These are phyloP conservation scores for Triplophysa dalaica DNA, from an alignment of 2,113 vertebrate species.

Conservation along the genomic window DNA sequence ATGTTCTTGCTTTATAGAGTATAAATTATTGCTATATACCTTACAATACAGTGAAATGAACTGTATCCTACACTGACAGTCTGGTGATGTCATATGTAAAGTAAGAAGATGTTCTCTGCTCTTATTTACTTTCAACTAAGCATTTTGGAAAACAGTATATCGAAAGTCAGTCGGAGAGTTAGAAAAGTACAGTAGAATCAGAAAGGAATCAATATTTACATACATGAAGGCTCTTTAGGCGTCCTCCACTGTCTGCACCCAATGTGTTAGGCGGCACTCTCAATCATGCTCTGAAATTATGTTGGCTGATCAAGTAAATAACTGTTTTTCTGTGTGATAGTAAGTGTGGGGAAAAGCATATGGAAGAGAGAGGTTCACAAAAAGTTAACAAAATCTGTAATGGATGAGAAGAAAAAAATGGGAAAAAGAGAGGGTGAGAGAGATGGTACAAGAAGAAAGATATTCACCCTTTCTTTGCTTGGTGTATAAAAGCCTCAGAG, in stretches of 20 bases:
- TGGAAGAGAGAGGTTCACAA: not conserved
- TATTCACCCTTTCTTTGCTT: constrained; percentile 5
- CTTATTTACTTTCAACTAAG: constrained; percentile 1
- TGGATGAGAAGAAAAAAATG: not conserved
- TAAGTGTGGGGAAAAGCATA: not conserved
- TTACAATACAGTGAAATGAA: not conserved
- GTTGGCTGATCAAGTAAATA: constrained; percentile 30
- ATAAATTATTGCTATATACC: not conserved
- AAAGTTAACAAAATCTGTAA: not conserved
- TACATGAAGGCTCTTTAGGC: not conserved
- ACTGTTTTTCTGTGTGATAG: constrained; percentile 12
- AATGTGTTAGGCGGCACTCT: no score
- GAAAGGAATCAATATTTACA: no score
- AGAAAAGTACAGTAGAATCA: not conserved
- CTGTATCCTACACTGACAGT: not conserved
- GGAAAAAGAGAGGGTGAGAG: not conserved
- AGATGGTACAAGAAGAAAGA: constrained; percentile 7
- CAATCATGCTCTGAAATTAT: constrained; percentile 29
- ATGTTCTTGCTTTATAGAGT: not conserved
- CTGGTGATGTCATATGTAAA: not conserved
- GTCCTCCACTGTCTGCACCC: not conserved
- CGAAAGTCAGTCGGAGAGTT: not conserved
- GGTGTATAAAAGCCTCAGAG: constrained; percentile 26
- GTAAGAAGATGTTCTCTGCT: no score
- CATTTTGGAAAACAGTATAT: not conserved